Conservation (phyloP, 2,888 invertebrate genomes). For the Caenorhabditis sinica region DNA sequence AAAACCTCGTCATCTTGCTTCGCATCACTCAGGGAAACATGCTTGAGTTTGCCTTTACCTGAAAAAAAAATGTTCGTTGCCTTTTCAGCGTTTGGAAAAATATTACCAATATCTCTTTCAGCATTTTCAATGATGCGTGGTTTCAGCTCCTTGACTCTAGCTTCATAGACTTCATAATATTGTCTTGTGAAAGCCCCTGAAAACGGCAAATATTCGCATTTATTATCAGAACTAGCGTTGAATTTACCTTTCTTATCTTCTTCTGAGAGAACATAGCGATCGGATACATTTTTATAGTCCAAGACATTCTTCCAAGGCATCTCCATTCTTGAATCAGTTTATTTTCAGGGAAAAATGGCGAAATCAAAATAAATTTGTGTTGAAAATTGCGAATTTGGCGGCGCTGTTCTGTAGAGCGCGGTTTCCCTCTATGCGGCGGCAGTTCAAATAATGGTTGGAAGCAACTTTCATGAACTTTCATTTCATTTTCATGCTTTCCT, state of each 20-base stretch:
- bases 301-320: constrained; percentile 22
- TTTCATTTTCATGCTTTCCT: too few relatives aligned
- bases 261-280: constrained; percentile 51
- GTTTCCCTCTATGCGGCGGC: neutral
- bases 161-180: constrained; percentile 68
- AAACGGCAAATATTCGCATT: neutral
- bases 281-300: constrained; percentile 59
- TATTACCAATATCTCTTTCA: constrained; percentile 55
- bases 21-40: constrained; percentile 53
- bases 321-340: constrained; percentile 3
- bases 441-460: too few relatives aligned
- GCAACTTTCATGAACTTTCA: too few relatives aligned
- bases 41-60: constrained; percentile 59
- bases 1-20: constrained; percentile 60
- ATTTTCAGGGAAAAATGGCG: neutral
- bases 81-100: neutral
- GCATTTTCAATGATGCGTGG: constrained; percentile 64
- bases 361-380: neutral
- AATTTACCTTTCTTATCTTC: constrained; percentile 54
- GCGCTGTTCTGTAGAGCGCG: constrained; percentile 28
- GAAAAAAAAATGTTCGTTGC: neutral
- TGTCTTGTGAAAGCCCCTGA: constrained; percentile 67
- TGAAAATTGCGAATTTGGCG: constrained; percentile 22
- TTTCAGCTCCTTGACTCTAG: constrained; percentile 62
- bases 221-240: neutral